phyloP scores from a whole-genome alignment of 2,888 invertebrate species.

The Thera obeliscata region DNA sequence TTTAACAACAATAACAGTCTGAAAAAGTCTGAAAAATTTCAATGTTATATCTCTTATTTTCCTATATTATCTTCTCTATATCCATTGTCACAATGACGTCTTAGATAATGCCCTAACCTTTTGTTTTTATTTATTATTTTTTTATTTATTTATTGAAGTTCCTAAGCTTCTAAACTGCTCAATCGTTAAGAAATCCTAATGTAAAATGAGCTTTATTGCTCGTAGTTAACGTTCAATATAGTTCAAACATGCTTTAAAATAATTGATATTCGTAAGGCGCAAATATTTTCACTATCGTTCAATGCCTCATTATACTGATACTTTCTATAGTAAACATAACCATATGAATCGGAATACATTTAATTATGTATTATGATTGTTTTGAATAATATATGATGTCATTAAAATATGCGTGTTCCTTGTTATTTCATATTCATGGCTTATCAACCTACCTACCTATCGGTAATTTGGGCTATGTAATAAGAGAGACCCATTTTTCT shows the following conservation, averaged over 20 bases:
- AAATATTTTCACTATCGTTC: constrained; percentile 79
- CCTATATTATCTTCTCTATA: too few species aligned
- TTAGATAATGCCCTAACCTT: too few species aligned
- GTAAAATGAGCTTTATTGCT: not conserved
- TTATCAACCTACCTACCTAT: not conserved
- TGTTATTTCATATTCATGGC: constrained; percentile 22
- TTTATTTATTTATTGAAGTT: too few species aligned
- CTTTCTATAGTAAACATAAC: constrained; percentile 76
- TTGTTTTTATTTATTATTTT: too few species aligned
- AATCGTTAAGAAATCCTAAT: not conserved
- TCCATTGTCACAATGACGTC: too few species aligned
- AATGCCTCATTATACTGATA: constrained; percentile 70
- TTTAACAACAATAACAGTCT: too few species aligned
- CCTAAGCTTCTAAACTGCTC: too few species aligned
- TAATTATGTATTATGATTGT: constrained; percentile 49
- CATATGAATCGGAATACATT: constrained; percentile 55
- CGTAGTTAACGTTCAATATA: not conserved
- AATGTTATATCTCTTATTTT: too few species aligned
- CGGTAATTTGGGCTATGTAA: not conserved
- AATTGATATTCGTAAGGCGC: constrained; percentile 64
- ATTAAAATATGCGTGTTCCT: constrained; percentile 38
- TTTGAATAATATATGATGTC: constrained; percentile 47
- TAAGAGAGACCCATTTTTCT: too few species aligned
- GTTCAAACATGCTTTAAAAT: constrained; percentile 47
- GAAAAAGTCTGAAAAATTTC: too few species aligned